Evolutionary conservation across 2,888 invertebrate genomes (phyloP), one percentile per base, ranked within the genome.

Genomic region (Hypselothyrea guttata): DNA sequence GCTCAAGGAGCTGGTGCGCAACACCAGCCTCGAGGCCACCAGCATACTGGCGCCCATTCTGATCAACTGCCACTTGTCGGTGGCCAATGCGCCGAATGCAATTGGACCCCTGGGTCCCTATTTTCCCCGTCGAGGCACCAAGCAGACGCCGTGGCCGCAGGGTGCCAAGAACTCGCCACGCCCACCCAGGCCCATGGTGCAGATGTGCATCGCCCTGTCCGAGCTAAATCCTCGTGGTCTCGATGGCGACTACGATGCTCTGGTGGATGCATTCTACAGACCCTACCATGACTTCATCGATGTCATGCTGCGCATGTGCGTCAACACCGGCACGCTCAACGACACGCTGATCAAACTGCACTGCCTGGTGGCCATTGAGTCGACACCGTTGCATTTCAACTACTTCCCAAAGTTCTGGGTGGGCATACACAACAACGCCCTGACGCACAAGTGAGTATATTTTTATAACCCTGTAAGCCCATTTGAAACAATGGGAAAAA

Each of bases 231-330:
- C 88, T 30, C 87, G 94, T 91, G 95, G 95, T 16, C 91, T 93
- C 9, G 95, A 96, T 90, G 93, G 93, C 5, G 94, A 94, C 37
- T 96, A 95, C 84, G 96, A 96, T 87, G 91, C 92, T 48, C 94
- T 94, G 5, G 90, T 96, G 48, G 92, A 93, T 45, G 94, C 94
- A 68, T 96, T 95, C 88, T 97, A 95, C 90, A 90, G 93, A 22
- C 97, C 97, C 0, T 98, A 98, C 89, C 97, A 98, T 88, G 94
- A 94, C 85, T 94, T 98, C 66, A 94, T 98, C 51, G 97, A 98
- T 91, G 91, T 94, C 73, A 89, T 90, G 91, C 95, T 97, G 90
- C 93, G 97, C 37, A 93, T 97, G 86, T 97, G 97, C 57, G 95
- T 97, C 62, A 95, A 95, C 87, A 95, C 96, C 79, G 95, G 96